Evolutionary conservation across 2,797 vertebrate genomes (phyloP).

Genomic region (Pitangus sulphuratus): DNA sequence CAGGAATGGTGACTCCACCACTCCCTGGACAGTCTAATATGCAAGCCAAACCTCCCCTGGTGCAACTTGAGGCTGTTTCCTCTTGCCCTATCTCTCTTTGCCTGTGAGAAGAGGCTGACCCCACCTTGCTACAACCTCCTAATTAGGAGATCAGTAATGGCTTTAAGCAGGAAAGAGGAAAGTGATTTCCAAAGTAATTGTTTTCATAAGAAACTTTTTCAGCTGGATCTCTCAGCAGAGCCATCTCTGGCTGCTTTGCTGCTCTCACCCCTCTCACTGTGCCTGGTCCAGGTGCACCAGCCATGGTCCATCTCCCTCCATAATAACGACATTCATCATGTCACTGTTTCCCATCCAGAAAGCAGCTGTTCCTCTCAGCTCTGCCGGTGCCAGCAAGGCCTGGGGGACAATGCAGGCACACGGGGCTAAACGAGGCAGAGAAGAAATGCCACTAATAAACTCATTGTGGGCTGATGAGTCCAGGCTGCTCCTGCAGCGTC

Average conservation of each 20-base stretch:
- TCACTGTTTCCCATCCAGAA: background rate
- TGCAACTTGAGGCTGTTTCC: rapidly evolving
- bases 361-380: slow-evolving; percentile 38
- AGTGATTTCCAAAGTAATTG: background rate
- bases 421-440: background rate
- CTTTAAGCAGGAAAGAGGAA: background rate
- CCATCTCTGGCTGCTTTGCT: background rate
- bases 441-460: background rate
- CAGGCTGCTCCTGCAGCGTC: background rate
- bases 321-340: slow-evolving; percentile 42
- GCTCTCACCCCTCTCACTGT: background rate
- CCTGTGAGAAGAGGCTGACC: background rate
- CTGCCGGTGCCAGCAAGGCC: background rate
- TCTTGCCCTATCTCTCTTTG: background rate
- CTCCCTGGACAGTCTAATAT: background rate
- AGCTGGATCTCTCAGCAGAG: background rate
- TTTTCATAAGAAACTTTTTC: background rate
- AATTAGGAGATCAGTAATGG: background rate
- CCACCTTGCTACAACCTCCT: rapidly evolving
- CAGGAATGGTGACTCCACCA: background rate
- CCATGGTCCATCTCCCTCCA: slow-evolving; percentile 21
- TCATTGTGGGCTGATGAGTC: background rate
- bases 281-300: slow-evolving; percentile 37
- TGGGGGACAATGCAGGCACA: background rate
- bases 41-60: background rate